A percentile compares a stretch with the other conserved stretches of the same genome.
phyloP scores from a whole-genome alignment of 2,113 vertebrate species.

The Puffinus mauretanicus region DNA sequence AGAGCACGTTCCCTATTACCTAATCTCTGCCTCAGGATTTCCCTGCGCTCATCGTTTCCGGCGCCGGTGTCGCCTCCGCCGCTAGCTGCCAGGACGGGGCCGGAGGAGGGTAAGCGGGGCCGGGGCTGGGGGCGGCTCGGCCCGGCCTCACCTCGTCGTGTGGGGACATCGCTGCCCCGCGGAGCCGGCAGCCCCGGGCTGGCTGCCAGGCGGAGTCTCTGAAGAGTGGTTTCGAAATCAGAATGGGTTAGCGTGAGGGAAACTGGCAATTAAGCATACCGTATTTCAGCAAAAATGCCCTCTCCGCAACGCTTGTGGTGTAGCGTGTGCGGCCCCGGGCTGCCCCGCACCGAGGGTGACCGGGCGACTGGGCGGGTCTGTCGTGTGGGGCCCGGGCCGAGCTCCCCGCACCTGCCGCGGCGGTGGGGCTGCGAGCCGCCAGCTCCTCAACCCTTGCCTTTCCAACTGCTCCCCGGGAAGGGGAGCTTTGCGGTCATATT shows the following conservation, averaged over 20 bases:
- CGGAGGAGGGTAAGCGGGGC: not conserved
- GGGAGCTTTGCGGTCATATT: too few species aligned
- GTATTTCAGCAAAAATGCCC: not conserved
- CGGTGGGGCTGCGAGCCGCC: too few species aligned
- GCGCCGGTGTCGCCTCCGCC: constrained; percentile 19
- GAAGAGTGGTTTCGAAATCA: not conserved
- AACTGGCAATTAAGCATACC: not conserved
- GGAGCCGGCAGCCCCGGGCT: not conserved
- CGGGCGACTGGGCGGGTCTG: too few species aligned
- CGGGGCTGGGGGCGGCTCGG: not conserved
- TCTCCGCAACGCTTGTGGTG: too few species aligned
- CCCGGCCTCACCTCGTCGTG: not conserved
- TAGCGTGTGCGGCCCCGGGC: not conserved
- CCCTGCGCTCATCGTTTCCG: constrained; percentile 47
- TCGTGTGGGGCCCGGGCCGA: not conserved
- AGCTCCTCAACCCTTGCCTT: accelerated
- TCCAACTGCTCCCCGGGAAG: accelerated
- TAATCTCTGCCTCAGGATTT: constrained; percentile 50
- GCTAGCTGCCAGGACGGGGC: not conserved
- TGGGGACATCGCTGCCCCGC: not conserved
- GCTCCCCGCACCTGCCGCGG: too few species aligned
- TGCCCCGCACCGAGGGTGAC: not conserved
- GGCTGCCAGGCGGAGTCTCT: not conserved
- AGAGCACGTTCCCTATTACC: constrained; percentile 31
- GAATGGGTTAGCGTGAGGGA: not conserved